Percentiles rank a stretch among this genome's conserved stretches.
Conservation (phyloP, 2,113 vertebrate genomes). For the Hemibagrus wyckioides region DNA sequence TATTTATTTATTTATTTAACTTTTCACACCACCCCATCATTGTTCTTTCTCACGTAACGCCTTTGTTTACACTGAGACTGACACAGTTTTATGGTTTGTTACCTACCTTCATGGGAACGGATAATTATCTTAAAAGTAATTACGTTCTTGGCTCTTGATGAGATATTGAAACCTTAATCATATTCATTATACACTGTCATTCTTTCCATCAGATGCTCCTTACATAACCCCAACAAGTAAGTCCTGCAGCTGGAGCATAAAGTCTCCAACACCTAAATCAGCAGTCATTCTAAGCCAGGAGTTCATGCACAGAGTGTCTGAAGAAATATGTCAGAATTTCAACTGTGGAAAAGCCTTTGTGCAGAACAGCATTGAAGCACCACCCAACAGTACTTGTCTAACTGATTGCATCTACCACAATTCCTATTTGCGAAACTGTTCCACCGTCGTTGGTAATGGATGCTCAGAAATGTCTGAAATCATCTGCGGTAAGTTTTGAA, state of each 20-base stretch:
- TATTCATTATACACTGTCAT: not conserved
- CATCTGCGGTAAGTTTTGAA: slow-evolving; percentile 37
- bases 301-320: not conserved
- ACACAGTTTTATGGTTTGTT: not conserved
- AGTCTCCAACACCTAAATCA: slow-evolving; percentile 20
- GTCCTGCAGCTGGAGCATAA: slow-evolving; percentile 60
- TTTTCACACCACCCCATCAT: not conserved
- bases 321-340: slow-evolving; percentile 40
- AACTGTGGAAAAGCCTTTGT: slow-evolving; percentile 52
- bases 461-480: slow-evolving; percentile 53
- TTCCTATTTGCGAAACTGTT: slow-evolving; percentile 62
- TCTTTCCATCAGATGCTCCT: slow-evolving; percentile 34
- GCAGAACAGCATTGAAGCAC: not conserved
- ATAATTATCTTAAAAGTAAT: not conserved
- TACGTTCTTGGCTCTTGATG: not conserved
- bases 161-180: not conserved
- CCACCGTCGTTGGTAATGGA: not conserved
- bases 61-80: not conserved
- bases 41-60: not conserved
- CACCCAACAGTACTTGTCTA: slow-evolving; percentile 53
- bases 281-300: slow-evolving; percentile 34
- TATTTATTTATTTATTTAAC: not conserved
- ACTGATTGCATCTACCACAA: slow-evolving; percentile 55
- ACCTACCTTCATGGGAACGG: not conserved
- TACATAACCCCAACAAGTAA: slow-evolving; percentile 24